Conservation (phyloP, 2,888 invertebrate genomes). For the Mantis religiosa region DNA sequence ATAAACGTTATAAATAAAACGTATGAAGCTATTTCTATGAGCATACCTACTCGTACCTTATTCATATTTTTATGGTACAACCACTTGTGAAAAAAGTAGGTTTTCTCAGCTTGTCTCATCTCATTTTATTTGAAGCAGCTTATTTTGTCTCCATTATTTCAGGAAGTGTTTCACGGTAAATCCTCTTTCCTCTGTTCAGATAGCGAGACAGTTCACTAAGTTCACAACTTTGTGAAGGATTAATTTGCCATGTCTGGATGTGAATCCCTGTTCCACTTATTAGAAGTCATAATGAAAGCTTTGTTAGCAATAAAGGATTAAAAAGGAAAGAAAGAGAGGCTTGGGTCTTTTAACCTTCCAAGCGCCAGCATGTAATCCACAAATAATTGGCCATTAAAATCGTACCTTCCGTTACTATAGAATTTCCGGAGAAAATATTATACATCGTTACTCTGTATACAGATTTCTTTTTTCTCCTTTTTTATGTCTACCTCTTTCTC, state of each 20-base stretch:
- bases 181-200: neutral
- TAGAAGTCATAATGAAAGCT: neutral
- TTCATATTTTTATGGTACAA: too few relatives aligned
- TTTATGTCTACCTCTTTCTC: neutral
- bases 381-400: conserved; percentile 14
- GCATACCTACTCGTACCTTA: too few relatives aligned
- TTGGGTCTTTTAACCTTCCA: neutral
- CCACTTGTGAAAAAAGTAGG: too few relatives aligned
- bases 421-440: neutral
- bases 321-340: neutral
- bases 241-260: neutral
- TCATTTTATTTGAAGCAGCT: too few relatives aligned
- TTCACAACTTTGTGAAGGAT: neutral
- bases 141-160: neutral
- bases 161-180: neutral
- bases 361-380: neutral
- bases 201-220: neutral
- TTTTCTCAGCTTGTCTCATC: too few relatives aligned
- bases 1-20: too few relatives aligned
- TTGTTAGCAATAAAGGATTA: neutral
- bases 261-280: neutral
- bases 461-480: neutral
- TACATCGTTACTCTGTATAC: neutral
- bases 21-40: too few relatives aligned
- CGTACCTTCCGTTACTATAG: neutral